A percentile compares a stretch with the other conserved stretches of the same genome.
Evolutionary conservation across 2,113 vertebrate genomes (phyloP).

Genomic region (Sprattus sprattus): DNA sequence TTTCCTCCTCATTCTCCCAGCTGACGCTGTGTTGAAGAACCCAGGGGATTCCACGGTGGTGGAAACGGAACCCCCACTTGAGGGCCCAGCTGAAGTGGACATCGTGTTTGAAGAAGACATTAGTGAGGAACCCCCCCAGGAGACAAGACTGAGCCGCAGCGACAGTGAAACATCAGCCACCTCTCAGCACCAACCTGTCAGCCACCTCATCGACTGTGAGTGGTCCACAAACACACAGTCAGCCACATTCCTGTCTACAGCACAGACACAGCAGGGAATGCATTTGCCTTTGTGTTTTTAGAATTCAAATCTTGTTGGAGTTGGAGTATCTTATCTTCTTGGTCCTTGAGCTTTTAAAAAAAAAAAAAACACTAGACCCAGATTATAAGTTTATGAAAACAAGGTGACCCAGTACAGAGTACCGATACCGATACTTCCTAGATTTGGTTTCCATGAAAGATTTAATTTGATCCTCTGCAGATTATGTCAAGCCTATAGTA

Average conservation of each 20-base stretch:
- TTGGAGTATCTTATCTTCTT: not conserved
- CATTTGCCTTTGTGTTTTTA: not conserved
- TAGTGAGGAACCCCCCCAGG: not conserved
- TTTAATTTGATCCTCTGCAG: no score
- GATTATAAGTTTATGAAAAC: no score
- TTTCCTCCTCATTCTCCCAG: conserved; percentile 4
- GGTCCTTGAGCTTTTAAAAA: no score
- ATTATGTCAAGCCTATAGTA: no score
- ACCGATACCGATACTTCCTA: no score
- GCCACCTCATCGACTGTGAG: conserved; percentile 42
- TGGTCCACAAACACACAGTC: not conserved
- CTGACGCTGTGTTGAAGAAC: conserved; percentile 36
- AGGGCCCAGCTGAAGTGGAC: conserved; percentile 23
- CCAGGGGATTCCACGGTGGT: not conserved
- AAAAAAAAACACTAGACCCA: no score
- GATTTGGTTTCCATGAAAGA: no score
- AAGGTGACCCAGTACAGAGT: no score
- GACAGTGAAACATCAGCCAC: not conserved
- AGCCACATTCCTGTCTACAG: not conserved
- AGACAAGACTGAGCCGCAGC: not conserved
- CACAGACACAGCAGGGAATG: not conserved
- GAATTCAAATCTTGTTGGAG: not conserved
- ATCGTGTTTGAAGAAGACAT: conserved; percentile 24
- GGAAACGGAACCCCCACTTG: conserved; percentile 23
- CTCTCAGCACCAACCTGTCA: conserved; percentile 4